These are phyloP conservation scores for Drosophila auraria DNA, from an alignment of 1,140 invertebrate species.

Conservation along the genomic window DNA sequence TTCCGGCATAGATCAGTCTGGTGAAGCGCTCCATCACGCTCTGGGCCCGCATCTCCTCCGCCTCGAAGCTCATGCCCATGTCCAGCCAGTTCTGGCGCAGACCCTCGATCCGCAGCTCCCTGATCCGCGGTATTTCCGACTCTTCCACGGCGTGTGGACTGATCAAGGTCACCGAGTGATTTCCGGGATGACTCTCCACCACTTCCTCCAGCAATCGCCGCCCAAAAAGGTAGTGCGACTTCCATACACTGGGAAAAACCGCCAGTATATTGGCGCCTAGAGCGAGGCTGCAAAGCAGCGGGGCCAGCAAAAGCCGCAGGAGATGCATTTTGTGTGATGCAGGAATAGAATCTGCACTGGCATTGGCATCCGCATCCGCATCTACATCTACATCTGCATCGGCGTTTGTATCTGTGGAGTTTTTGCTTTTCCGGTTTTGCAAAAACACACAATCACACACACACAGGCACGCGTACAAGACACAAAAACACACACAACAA, in stretches of 20 bases:
- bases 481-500: constrained; percentile 3
- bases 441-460: constrained; percentile 24
- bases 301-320: constrained; percentile 49
- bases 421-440: constrained; percentile 63
- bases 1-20: constrained; percentile 73
- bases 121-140: constrained; percentile 36
- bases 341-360: constrained; percentile 7
- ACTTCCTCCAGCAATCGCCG: constrained; percentile 85
- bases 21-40: constrained; percentile 75
- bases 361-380: constrained; percentile 18
- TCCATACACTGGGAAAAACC: constrained; percentile 79
- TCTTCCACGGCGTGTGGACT: constrained; percentile 58
- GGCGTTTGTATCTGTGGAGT: constrained; percentile 38
- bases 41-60: constrained; percentile 65
- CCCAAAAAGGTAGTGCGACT: constrained; percentile 80
- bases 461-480: constrained; percentile 1
- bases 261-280: constrained; percentile 71
- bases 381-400: constrained; percentile 16
- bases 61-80: constrained; percentile 80
- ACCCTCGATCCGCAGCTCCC: constrained; percentile 71
- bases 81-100: constrained; percentile 85
- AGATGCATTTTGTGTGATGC: constrained; percentile 55
- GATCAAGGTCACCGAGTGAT: constrained; percentile 85
- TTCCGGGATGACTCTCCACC: constrained; percentile 74
- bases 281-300: constrained; percentile 43